Conservation (phyloP, 2,113 vertebrate genomes). For the Bufo gargarizans region DNA sequence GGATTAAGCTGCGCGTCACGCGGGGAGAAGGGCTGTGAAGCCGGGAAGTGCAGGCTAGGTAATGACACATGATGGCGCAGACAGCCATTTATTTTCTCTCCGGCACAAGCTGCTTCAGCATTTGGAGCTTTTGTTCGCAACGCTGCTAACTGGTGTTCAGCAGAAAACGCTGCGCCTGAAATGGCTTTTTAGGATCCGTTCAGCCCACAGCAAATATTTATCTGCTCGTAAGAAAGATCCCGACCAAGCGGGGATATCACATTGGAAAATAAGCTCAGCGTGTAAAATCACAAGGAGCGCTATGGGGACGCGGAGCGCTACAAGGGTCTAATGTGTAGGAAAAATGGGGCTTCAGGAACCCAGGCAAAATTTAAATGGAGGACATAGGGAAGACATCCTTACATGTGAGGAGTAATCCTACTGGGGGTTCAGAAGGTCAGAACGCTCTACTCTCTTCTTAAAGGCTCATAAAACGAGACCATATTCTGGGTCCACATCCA, state of each 20-base stretch:
- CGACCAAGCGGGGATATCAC: neutral
- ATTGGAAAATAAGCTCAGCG: neutral
- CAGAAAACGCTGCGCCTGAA: neutral
- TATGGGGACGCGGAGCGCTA: neutral
- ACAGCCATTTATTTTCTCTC: slow-evolving; percentile 44
- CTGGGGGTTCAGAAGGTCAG: no score
- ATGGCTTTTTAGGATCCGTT: neutral
- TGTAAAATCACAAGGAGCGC: neutral
- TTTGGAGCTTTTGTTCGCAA: neutral
- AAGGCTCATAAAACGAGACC: no score
- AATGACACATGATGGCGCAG: slow-evolving; percentile 54
- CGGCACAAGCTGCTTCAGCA: slow-evolving; percentile 26
- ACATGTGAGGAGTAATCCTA: no score
- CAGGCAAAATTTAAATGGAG: no score
- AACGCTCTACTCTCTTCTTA: no score
- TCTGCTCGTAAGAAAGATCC: neutral
- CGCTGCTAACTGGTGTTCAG: neutral
- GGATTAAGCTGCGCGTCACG: slow-evolving; percentile 48
- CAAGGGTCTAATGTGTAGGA: neutral
- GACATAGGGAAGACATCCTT: no score
- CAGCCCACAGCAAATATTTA: neutral
- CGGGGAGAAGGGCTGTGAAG: slow-evolving; percentile 53
- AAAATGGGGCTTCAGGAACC: no score
- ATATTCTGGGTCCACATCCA: no score
- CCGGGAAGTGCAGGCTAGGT: slow-evolving; percentile 48